Evolutionary conservation across 2,797 vertebrate genomes (phyloP), one percentile per base, ranked within the genome.

Genomic region (Otus scops): DNA sequence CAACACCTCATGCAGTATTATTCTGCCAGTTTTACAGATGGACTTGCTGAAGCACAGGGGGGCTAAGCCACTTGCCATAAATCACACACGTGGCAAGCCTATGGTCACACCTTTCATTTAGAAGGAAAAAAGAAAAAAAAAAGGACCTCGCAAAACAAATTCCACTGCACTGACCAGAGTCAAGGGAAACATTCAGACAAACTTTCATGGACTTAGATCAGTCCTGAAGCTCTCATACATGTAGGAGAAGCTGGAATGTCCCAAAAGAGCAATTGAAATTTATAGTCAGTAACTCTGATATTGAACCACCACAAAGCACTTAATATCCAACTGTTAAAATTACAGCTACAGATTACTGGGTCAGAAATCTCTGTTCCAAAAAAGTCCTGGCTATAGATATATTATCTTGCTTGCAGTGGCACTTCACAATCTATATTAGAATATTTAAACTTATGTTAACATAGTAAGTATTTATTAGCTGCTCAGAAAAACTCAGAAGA

Each of bases 301-400:
- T 74, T 85, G 93, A 97, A 87, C 88, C 86, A 94, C 83, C 86
- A 79, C 88, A 94, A 88, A 83, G 83, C 84, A 92, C 60, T 93
- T 82, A 45, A 95, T 71, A 61, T 8, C 48, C 86, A 82, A 45
- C 64, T 88, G 64, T 65, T 75, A 64, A 78, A 92, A 64, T 68
- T 92, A 24, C 77, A 87, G 75, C 70, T 86, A 7, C 36, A 57
- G 70, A 59, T 27, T 57, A 70, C 50, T 51, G 69, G 71, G 63
- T 93, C 65, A 95, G 91, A 96, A 91, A 77, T 26, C 48, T n/a
- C 21, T 8, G 43, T 16, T 84, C 86, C 89, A 88, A 85, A 89
- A 60, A 81, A 56, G 59, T 76, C 87, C 56, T 57, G 57, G 53
- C 67, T 93, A 56, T 7, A 85, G 65, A 79, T 87, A 13, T 6